Percentiles rank a stretch among this genome's conserved stretches.
phyloP scores from a whole-genome alignment of 2,888 invertebrate genomes.

The Tipula unca region DNA sequence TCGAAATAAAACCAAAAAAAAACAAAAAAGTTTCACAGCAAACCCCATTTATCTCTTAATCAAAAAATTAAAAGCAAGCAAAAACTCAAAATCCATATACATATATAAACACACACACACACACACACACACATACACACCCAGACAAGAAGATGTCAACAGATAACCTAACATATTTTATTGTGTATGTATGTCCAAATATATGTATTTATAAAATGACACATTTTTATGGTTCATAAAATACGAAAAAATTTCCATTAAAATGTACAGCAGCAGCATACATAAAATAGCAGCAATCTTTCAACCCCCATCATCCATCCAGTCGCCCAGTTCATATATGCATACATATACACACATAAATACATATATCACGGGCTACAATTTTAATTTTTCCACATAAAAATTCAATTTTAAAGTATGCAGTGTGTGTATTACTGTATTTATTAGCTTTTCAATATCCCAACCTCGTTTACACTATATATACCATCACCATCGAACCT shows the following conservation, averaged over 20 bases:
- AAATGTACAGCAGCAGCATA: not conserved
- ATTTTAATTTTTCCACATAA: not conserved
- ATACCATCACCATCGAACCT: not conserved
- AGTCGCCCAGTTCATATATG: not conserved
- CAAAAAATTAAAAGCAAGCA: not conserved
- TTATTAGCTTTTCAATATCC: not conserved
- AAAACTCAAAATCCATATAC: not conserved
- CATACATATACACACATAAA: not conserved
- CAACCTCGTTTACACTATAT: not conserved
- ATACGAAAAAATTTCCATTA: not conserved
- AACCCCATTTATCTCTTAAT: not conserved
- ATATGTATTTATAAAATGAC: not conserved
- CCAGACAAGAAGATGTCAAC: not conserved
- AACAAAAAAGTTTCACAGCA: not conserved
- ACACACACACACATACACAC: not conserved
- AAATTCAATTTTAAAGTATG: not conserved
- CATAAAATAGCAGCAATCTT: not conserved
- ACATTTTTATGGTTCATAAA: not conserved
- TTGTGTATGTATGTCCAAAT: not conserved
- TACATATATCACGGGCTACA: not conserved
- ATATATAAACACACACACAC: not conserved
- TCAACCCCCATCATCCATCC: not conserved
- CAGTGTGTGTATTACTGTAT: not conserved
- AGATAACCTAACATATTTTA: not conserved
- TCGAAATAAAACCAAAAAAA: not conserved